Base-by-base conservation (phyloP, 2,797 vertebrate genomes). In the Falco biarmicus region DNA sequence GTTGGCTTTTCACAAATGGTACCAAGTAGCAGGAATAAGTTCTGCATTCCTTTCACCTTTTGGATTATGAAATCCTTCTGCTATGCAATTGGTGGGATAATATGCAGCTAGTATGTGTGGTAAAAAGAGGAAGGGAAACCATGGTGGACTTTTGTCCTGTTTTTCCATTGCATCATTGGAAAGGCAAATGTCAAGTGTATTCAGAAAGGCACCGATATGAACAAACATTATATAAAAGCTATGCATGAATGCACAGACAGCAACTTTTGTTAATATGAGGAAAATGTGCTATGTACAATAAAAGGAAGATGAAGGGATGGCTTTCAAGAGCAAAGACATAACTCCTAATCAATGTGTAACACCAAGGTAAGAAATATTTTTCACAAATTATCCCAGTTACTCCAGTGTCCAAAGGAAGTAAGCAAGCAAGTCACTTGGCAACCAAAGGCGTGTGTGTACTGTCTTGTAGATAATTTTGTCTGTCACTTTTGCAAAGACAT, bases 81-180 rank as follows among this genome's bases (percentile, higher is more conserved):
- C 31, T 53, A 51, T 57, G 24, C 18, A 65, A 9, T 15, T 87
- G 26, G 26, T 71, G 32, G 26, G 9, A 34, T 59, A 63, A 65
- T 2, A 50, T 48, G 29, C 20, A 60, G 5, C 13, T 69, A 43
- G 5, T 1, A 8, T 61, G 24, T 2, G 1, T 8, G 6, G 16
- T 43, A 28, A 59, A 84, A 95, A 8, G 7, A 19, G 13, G 29
- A 57, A 54, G 11, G 5, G 21, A 64, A 76, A 56, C 13, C 39
- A 28, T 22, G 18, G 31, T 20, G 39, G 43, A 61, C 10, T 65
- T 69, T 28, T 45, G 19, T 14, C 26, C 3, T 53, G 18, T 60
- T 87, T 84, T 78, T 10, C 31, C 56, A 31, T 51, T 87, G 22
- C 25, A 18, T 83, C 37, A 32, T 5, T 51, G 21, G 65, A 78